Percentiles rank a stretch among this genome's conserved stretches.
These are phyloP conservation scores for Troides aeacus DNA, from an alignment of 2,888 invertebrate genomes.

Conservation along the genomic window DNA sequence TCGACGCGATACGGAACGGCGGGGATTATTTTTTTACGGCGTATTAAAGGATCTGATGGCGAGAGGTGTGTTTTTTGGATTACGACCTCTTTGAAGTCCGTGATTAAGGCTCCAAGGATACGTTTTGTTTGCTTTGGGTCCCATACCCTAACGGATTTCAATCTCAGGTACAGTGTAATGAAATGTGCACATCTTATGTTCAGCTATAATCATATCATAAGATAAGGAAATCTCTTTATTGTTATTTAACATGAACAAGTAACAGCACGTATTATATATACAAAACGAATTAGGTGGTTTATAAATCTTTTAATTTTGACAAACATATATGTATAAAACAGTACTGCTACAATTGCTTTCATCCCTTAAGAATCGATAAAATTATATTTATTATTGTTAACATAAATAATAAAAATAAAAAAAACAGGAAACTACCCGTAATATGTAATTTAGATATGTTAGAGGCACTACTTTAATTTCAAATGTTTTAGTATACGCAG, in stretches of 20 bases:
- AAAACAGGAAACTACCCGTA: too few relatives aligned
- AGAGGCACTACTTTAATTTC: too few relatives aligned
- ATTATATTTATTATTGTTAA: too few relatives aligned
- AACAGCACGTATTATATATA: not conserved
- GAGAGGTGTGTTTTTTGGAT: constrained; percentile 73
- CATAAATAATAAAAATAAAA: too few relatives aligned
- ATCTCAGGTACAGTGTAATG: constrained; percentile 30
- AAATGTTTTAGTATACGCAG: too few relatives aligned
- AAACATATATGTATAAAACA: too few relatives aligned
- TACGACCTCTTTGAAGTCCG: constrained; percentile 68
- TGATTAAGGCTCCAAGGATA: constrained; percentile 61
- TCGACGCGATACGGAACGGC: constrained; percentile 48
- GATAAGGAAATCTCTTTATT: not conserved
- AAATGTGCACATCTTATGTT: constrained; percentile 25
- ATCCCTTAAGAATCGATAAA: too few relatives aligned
- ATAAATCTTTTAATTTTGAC: too few relatives aligned
- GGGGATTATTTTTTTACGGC: constrained; percentile 51
- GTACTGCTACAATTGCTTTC: too few relatives aligned
- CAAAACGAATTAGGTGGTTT: not conserved
- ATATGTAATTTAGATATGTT: too few relatives aligned
- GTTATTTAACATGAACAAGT: not conserved
- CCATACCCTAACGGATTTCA: constrained; percentile 31
- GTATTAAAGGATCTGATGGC: constrained; percentile 64
- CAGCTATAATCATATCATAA: not conserved
- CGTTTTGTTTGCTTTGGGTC: constrained; percentile 67